Base-by-base conservation (phyloP, 1,140 invertebrate genomes). In the Telenomus remus region DNA sequence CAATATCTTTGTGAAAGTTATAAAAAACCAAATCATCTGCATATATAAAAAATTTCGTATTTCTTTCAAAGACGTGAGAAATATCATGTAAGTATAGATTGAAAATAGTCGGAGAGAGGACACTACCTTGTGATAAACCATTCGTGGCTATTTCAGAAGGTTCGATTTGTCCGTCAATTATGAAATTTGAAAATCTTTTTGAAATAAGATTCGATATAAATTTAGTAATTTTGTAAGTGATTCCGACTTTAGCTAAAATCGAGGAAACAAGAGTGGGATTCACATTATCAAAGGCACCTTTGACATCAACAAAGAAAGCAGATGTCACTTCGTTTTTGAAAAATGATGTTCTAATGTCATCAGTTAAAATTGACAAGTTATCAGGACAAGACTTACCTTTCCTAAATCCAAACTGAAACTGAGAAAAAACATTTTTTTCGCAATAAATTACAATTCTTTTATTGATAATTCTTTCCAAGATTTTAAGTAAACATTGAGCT, bases 391-490 rank as follows among this genome's bases (percentile, higher is more conserved):
- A 63, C 33, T 43, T 63, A n/a, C 47, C 51, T 19, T 27, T 64
- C 39, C 72, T 43, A 19, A 68, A 75, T 0, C 73, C 57, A 16
- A 37, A 53, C 34, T 69, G 59, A 15, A 12, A 43, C 1, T 16
- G 11, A 7, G 56, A 51, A 19, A 66, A 33, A 14, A 44, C 11
- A 34, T 27, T 3, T 42, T 39, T 54, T 10, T 79, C 53, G 4
- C 54, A 37, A 0, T 10, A 51, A 0, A 11, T 47, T 2, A 59
- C 5, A 4, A 72, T 44, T 39, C 57, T 43, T 14, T 6, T 46
- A n/a, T 56, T 46, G 11, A 79, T 27, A 1, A 76, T 48, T 64
- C 33, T 65, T 48, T 79, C 65, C 34, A 76, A 42, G 3, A 79
- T 14, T 56, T 79, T 76, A n/a, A 53, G 35, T 4, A 71, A 12